A percentile compares a stretch with the other conserved stretches of the same genome.
These are phyloP conservation scores for Lepidocyrtoides sp. DNA, from an alignment of 2,888 invertebrate species.

Conservation along the genomic window DNA sequence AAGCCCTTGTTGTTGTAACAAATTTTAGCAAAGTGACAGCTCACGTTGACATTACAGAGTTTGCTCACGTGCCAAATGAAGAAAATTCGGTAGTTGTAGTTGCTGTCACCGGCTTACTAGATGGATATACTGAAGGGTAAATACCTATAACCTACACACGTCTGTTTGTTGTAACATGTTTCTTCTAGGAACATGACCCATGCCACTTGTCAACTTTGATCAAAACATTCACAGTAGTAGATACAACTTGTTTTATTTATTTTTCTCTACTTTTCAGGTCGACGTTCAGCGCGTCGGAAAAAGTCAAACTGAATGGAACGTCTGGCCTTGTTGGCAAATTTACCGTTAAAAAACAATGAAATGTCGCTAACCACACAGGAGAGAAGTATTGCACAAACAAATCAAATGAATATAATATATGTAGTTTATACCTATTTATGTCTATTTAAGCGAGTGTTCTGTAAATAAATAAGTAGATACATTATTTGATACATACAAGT, in stretches of 20 bases:
- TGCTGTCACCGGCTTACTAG: conserved; percentile 39
- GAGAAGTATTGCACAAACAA: too few species aligned
- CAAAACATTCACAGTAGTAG: not conserved
- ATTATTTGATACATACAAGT: too few species aligned
- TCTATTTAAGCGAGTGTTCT: too few species aligned
- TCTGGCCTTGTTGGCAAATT: conserved; percentile 45
- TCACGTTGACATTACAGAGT: conserved; percentile 42
- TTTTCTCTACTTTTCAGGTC: not conserved
- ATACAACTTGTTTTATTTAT: not conserved
- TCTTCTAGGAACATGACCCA: too few species aligned
- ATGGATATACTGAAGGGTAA: conserved; percentile 59
- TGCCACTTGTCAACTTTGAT: not conserved
- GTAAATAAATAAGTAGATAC: too few species aligned
- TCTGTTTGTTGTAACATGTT: not conserved
- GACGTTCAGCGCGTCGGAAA: not conserved
- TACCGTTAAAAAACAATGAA: too few species aligned
- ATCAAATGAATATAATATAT: too few species aligned
- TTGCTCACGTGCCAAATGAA: conserved; percentile 31
- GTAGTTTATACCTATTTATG: too few species aligned
- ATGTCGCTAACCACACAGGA: too few species aligned
- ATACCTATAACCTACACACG: too few species aligned
- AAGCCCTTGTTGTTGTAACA: conserved; percentile 59
- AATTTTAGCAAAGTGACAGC: conserved; percentile 52
- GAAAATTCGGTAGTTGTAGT: conserved; percentile 26
- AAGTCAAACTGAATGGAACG: conserved; percentile 24